Base-by-base conservation (phyloP, 2,797 vertebrate species). In the Sparidentex hasta region DNA sequence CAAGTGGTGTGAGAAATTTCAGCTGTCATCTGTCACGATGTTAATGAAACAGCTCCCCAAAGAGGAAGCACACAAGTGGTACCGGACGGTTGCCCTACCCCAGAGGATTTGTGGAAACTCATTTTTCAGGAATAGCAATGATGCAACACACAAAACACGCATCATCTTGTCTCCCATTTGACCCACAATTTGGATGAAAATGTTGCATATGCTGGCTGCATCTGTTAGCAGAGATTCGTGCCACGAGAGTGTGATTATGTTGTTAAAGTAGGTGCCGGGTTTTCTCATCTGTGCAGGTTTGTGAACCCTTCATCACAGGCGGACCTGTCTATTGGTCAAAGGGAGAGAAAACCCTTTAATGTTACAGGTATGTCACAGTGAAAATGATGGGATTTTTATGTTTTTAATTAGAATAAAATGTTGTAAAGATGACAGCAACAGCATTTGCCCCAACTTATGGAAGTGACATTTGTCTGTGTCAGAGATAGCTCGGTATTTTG, bases 1-100 rank as follows among this genome's bases (percentile, higher is more conserved):
- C 76, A 23, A 72, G 29, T 7, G 21, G 38, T 27, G 63, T 56
- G 27, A 78, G 67, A 64, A 47, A 57, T 23, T 38, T 48, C 88
- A 87, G 85, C 84, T 89, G 87, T 80, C 54, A 61, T 62, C 54
- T 43, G 58, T 76, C 70, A 65, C 67, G 27, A 20, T 52, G 51
- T 68, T 52, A 63, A 76, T 72, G 48, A 82, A 83, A 79, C 29
- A 6, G 9, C 66, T 82, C 65, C 73, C 57, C 33, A 14, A 61
- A 82, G 71, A 84, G 82, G 58, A 88, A 85, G 58, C 67, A 61
- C 16, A 62, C 67, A 61, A 16, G 38, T 1, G 43, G 44, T 41
- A 44, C 7, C 54, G 29, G 46, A 57, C 13, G 9, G 21, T 29
- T 18, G 58, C 62, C 78, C 58, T 41, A 11, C 50, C 38, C 56